phyloP scores from a whole-genome alignment of 2,113 vertebrate genomes.

The Fregetta grallaria region DNA sequence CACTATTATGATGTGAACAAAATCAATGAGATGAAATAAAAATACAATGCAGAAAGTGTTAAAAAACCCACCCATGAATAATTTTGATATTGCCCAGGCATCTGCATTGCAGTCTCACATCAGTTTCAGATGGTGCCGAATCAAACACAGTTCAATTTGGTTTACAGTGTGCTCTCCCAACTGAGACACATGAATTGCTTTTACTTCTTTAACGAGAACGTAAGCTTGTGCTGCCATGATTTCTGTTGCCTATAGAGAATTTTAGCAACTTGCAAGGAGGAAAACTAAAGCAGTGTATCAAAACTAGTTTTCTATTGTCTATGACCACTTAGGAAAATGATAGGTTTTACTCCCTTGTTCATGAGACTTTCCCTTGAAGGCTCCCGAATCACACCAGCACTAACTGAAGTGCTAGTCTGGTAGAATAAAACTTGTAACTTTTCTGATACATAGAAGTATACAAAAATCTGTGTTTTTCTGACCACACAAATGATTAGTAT shows the following conservation, averaged over 20 bases:
- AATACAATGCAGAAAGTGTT: background rate
- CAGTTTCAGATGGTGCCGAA: background rate
- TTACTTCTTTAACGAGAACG: background rate
- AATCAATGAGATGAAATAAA: background rate
- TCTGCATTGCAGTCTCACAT: background rate
- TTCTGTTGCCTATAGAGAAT: background rate
- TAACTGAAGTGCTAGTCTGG: background rate
- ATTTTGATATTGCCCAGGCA: background rate
- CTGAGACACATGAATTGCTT: background rate
- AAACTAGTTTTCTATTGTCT: background rate
- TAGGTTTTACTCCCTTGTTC: background rate
- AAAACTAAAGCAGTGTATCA: background rate
- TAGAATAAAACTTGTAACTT: background rate
- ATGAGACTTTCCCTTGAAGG: background rate
- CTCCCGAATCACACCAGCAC: accelerated
- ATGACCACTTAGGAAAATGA: background rate
- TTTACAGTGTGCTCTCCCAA: background rate
- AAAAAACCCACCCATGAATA: background rate
- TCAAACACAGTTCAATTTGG: background rate
- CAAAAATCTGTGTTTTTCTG: background rate
- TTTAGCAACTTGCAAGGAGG: background rate
- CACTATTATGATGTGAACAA: background rate
- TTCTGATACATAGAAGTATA: background rate
- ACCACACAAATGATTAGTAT: background rate
- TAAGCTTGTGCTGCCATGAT: background rate